These are phyloP conservation scores for Tapirus terrestris DNA, from an alignment of 2,113 vertebrate genomes.

Conservation along the genomic window DNA sequence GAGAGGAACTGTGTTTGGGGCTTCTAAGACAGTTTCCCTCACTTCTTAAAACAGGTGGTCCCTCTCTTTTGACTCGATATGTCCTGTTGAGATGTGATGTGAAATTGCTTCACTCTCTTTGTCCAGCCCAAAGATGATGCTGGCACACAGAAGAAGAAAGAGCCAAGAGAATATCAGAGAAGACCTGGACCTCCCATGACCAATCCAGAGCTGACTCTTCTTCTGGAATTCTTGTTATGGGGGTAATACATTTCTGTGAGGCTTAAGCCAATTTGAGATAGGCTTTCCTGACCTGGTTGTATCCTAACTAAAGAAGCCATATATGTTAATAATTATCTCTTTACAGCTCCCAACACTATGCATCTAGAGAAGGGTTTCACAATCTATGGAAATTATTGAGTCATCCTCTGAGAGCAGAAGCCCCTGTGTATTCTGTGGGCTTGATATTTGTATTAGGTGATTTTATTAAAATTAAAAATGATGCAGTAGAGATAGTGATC, in stretches of 20 bases:
- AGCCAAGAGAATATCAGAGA: too few species aligned
- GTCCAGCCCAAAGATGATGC: neutral
- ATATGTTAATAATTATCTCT: neutral
- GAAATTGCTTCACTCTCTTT: neutral
- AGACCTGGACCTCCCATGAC: too few species aligned
- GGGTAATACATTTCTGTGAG: neutral
- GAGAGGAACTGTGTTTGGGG: neutral
- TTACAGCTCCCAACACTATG: neutral
- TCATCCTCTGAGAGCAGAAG: neutral
- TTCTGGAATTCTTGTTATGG: too few species aligned
- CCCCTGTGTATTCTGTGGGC: neutral
- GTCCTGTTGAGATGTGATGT: too few species aligned
- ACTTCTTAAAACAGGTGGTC: neutral
- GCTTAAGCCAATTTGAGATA: neutral
- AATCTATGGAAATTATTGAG: neutral
- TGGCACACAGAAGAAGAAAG: too few species aligned
- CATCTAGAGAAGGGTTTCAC: neutral
- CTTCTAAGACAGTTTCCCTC: neutral
- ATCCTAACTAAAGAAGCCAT: neutral
- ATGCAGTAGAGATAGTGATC: neutral
- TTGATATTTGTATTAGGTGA: neutral
- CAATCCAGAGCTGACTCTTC: too few species aligned
- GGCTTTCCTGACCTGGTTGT: neutral
- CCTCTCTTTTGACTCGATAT: too few species aligned
- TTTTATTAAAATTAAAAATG: neutral